phyloP scores from a whole-genome alignment of 2,888 invertebrate genomes.

The Diplolepis rosae region DNA sequence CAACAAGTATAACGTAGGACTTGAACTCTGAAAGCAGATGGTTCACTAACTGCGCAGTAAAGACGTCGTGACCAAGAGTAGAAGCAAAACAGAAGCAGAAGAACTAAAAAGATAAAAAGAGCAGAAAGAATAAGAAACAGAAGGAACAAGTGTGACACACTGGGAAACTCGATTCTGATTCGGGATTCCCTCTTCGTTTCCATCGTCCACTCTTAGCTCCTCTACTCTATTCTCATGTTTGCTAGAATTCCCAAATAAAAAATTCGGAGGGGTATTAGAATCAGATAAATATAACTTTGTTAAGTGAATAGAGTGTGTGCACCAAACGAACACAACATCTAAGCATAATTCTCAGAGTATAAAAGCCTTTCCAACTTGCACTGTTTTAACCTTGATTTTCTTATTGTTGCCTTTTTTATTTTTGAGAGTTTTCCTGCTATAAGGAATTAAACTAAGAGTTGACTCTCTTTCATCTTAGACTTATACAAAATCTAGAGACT shows the following conservation, averaged over 20 bases:
- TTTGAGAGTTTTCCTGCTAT: too few relatives aligned
- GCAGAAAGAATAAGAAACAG: constrained; percentile 35
- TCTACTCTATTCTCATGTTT: constrained; percentile 39
- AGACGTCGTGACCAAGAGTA: background rate
- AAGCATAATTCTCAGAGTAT: constrained; percentile 14
- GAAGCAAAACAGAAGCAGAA: constrained; percentile 26
- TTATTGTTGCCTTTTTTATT: too few relatives aligned
- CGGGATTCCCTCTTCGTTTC: constrained; percentile 39
- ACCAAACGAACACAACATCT: background rate
- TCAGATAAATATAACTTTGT: constrained; percentile 62
- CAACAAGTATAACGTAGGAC: constrained; percentile 9
- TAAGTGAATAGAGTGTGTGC: constrained; percentile 30
- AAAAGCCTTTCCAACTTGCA: background rate
- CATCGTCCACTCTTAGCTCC: constrained; percentile 38
- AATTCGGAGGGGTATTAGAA: constrained; percentile 49
- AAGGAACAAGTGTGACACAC: constrained; percentile 59
- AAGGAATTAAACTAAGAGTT: too few relatives aligned
- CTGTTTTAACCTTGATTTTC: too few relatives aligned
- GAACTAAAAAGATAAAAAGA: background rate
- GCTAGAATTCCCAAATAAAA: constrained; percentile 42
- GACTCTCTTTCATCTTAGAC: too few relatives aligned
- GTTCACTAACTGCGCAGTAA: constrained; percentile 29
- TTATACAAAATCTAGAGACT: too few relatives aligned
- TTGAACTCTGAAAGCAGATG: constrained; percentile 22
- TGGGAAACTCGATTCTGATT: constrained; percentile 57